These are phyloP conservation scores for Ramphastos sulfuratus DNA, from an alignment of 2,113 vertebrate species.

Conservation along the genomic window DNA sequence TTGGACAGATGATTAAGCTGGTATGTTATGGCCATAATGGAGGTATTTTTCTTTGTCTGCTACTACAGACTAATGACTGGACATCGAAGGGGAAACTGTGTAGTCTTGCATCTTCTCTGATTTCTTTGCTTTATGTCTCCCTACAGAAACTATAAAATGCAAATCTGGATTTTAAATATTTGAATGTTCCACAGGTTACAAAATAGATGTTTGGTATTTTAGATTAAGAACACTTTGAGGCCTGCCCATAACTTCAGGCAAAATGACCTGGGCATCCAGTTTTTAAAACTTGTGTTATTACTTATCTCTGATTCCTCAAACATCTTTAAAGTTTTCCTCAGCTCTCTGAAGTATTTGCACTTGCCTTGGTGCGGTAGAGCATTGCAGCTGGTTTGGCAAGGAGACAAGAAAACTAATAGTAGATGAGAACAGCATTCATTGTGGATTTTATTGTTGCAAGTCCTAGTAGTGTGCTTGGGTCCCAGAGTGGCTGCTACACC, in stretches of 20 bases:
- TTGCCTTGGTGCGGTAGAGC: not conserved
- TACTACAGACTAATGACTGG: not conserved
- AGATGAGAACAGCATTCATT: not conserved
- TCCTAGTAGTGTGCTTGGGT: not conserved
- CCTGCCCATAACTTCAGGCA: not conserved
- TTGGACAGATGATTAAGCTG: not conserved
- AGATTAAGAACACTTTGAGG: not conserved
- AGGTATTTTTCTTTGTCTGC: not conserved
- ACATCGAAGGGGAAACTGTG: not conserved
- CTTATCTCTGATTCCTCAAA: not conserved
- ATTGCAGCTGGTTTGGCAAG: not conserved
- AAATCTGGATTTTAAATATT: not conserved
- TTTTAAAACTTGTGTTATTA: not conserved
- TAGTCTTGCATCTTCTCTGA: not conserved
- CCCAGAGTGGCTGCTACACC: not conserved
- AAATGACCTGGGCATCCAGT: not conserved
- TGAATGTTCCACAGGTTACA: not conserved
- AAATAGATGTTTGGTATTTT: not conserved
- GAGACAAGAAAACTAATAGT: not conserved
- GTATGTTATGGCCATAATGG: not conserved
- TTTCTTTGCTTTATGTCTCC: not conserved
- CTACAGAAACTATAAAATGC: not conserved
- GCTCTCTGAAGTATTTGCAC: not conserved
- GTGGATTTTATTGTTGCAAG: not conserved
- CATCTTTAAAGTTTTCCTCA: not conserved